Evolutionary conservation across 2,888 invertebrate genomes (phyloP).

Genomic region (Drosophila mimetica): DNA sequence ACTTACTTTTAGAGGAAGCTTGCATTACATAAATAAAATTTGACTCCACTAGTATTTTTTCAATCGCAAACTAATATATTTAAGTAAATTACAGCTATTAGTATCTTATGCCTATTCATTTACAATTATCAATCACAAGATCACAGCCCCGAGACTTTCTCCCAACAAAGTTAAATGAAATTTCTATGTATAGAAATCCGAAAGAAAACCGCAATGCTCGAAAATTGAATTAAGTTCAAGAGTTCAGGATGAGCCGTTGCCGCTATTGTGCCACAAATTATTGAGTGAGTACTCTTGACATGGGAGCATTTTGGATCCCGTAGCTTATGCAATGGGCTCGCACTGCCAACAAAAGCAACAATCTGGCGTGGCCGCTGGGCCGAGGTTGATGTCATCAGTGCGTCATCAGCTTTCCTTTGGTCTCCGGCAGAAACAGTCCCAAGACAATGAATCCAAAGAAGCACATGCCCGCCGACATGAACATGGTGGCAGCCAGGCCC

Average conservation of each 20-base stretch:
- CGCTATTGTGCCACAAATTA: slow-evolving; percentile 44
- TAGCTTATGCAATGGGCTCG: slow-evolving; percentile 58
- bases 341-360: slow-evolving; percentile 47
- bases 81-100: slow-evolving; percentile 13
- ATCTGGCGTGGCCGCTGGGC: slow-evolving; percentile 59
- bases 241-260: slow-evolving; percentile 65
- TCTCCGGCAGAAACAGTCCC: slow-evolving; percentile 78
- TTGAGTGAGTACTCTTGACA: slow-evolving; percentile 46
- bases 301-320: slow-evolving; percentile 33
- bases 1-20: no score
- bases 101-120: slow-evolving; percentile 22
- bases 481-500: slow-evolving; percentile 76
- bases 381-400: slow-evolving; percentile 52
- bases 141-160: slow-evolving; percentile 47
- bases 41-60: not conserved
- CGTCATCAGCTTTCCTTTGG: slow-evolving; percentile 79
- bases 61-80: slow-evolving; percentile 1
- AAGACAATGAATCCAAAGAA: slow-evolving; percentile 72
- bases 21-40: no score
- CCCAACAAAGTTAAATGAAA: slow-evolving; percentile 43
- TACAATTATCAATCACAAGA: slow-evolving; percentile 49
- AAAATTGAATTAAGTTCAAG: slow-evolving; percentile 74
- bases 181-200: slow-evolving; percentile 36
- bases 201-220: slow-evolving; percentile 30
- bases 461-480: slow-evolving; percentile 66